Evolutionary conservation across 2,888 invertebrate genomes (phyloP).

Genomic region (Oxyteleia sp.): DNA sequence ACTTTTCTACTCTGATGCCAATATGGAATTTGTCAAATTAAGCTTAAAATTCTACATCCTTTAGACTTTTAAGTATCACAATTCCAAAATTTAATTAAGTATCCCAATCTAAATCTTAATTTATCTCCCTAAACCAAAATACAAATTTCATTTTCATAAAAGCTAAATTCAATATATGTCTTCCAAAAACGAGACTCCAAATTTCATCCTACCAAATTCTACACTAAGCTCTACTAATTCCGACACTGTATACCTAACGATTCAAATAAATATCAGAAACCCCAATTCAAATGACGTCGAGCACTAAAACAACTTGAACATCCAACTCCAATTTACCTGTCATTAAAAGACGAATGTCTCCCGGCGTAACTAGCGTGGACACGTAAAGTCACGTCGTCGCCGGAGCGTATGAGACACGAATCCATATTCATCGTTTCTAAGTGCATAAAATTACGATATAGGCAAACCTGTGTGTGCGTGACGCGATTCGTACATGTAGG

Average conservation of each 20-base stretch:
- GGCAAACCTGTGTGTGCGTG: slow-evolving; percentile 54
- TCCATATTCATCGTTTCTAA: slow-evolving; percentile 86
- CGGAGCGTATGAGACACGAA: slow-evolving; percentile 79
- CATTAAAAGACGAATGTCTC: slow-evolving; percentile 48
- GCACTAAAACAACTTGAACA: background rate
- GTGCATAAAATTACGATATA: slow-evolving; percentile 86
- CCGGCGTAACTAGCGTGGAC: slow-evolving; percentile 55
- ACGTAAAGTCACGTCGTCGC: slow-evolving; percentile 56
- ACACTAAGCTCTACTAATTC: too few relatives aligned
- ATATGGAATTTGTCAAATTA: too few relatives aligned
- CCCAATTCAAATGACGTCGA: background rate
- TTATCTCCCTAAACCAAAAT: too few relatives aligned
- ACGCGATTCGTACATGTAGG: slow-evolving; percentile 63
- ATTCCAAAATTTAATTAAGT: too few relatives aligned
- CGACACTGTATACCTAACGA: background rate
- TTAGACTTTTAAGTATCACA: too few relatives aligned
- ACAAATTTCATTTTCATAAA: too few relatives aligned
- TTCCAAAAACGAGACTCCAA: too few relatives aligned
- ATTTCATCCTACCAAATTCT: too few relatives aligned
- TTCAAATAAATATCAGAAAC: background rate
- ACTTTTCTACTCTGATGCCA: too few relatives aligned
- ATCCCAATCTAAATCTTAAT: too few relatives aligned
- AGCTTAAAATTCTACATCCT: too few relatives aligned
- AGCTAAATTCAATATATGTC: too few relatives aligned
- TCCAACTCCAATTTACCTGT: slow-evolving; percentile 44